Conservation (phyloP, 1,140 invertebrate species). For the Aleiodes sp. region DNA sequence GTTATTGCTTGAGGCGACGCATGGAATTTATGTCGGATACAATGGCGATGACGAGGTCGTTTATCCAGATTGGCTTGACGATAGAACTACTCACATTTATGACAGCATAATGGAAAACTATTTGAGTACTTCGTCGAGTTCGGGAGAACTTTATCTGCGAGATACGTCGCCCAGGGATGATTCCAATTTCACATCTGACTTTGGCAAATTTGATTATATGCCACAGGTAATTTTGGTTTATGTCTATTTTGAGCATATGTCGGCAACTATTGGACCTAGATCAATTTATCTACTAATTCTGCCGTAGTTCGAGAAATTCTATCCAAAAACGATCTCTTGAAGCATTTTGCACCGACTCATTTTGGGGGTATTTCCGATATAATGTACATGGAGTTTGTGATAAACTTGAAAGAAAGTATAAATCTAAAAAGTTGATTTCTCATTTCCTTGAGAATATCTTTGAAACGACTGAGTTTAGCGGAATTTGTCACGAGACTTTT, state of each 20-base stretch:
- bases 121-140: slow-evolving; percentile 12
- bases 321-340: too few relatives aligned
- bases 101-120: slow-evolving; percentile 31
- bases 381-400: too few relatives aligned
- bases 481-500: too few relatives aligned
- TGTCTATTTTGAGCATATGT: not conserved
- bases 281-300: too few relatives aligned
- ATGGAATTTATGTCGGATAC: slow-evolving; percentile 26
- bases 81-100: slow-evolving; percentile 18
- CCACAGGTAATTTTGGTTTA: slow-evolving; percentile 36
- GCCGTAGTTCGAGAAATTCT: too few relatives aligned
- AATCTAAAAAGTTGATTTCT: too few relatives aligned
- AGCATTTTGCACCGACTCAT: too few relatives aligned
- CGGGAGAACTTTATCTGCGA: slow-evolving; percentile 26
- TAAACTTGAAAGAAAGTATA: too few relatives aligned
- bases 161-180: slow-evolving; percentile 42
- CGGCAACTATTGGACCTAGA: not conserved
- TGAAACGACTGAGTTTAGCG: too few relatives aligned
- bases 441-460: too few relatives aligned
- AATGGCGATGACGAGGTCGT: slow-evolving; percentile 30
- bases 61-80: slow-evolving; percentile 44
- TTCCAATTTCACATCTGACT: not conserved
- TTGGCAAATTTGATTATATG: slow-evolving; percentile 40
- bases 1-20: not conserved
- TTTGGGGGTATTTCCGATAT: too few relatives aligned